A percentile compares a stretch with the other conserved stretches of the same genome.
phyloP scores from a whole-genome alignment of 2,797 vertebrate genomes.

The Gallirallus australis region DNA sequence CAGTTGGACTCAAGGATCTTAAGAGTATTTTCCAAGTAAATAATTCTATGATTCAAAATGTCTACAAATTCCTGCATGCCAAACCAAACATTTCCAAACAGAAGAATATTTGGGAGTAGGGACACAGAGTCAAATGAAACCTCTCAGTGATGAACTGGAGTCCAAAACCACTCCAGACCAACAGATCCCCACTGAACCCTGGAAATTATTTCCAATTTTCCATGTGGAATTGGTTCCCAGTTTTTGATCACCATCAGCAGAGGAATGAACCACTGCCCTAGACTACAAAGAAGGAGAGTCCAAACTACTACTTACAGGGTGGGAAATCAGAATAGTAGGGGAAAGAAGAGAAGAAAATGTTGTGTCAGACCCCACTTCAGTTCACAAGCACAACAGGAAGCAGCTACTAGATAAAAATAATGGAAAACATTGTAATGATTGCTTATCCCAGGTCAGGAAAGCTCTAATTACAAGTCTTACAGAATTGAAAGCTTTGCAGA shows the following conservation, averaged over 20 bases:
- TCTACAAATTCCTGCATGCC: not conserved
- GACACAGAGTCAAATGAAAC: not conserved
- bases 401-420: not conserved
- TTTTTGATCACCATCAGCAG: rapidly evolving
- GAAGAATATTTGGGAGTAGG: not conserved
- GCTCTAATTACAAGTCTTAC: not conserved
- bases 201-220: not conserved
- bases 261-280: not conserved
- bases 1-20: rapidly evolving
- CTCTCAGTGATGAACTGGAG: not conserved
- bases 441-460: not conserved
- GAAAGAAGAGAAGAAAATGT: not conserved
- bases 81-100: not conserved
- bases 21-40: not conserved
- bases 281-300: not conserved
- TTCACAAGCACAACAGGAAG: not conserved
- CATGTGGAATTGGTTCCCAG: not conserved
- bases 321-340: not conserved
- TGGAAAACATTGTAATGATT: not conserved
- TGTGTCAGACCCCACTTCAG: not conserved
- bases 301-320: not conserved
- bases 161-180: not conserved
- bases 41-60: not conserved
- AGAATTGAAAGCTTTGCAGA: no score
- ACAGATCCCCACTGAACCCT: not conserved